Percentiles rank a stretch among this genome's conserved stretches.
These are phyloP conservation scores for Octopus sinensis DNA, from an alignment of 1,140 invertebrate species.

Conservation along the genomic window DNA sequence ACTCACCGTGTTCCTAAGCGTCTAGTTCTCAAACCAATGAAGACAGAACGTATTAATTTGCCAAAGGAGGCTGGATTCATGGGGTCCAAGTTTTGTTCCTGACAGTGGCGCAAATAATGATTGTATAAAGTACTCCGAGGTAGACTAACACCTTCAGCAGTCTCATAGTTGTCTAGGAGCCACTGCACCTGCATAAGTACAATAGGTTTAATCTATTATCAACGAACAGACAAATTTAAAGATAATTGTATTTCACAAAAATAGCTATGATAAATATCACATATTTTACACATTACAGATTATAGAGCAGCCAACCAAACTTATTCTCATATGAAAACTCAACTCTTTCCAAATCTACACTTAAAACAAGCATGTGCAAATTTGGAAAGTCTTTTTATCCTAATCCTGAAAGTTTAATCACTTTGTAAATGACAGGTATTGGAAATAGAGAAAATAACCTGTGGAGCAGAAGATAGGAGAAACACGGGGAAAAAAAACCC, in stretches of 20 bases:
- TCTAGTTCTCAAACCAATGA: constrained; percentile 88
- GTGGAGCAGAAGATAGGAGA: no score
- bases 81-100: constrained; percentile 89
- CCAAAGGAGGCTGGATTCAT: constrained; percentile 99
- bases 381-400: no score
- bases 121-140: constrained; percentile 94
- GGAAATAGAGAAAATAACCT: no score
- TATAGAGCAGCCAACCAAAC: no score
- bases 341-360: no score
- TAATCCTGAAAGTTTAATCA: background rate
- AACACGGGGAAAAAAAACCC: no score
- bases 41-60: constrained; percentile 96
- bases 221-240: background rate
- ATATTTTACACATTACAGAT: no score
- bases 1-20: constrained; percentile 83
- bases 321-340: no score
- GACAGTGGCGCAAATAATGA: constrained; percentile 93
- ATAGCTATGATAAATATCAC: no score
- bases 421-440: background rate
- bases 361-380: no score
- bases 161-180: constrained; percentile 97
- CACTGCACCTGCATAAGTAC: constrained; percentile 66
- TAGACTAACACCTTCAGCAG: constrained; percentile 92
- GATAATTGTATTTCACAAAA: background rate
- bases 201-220: background rate